Conservation (phyloP, 2,113 vertebrate species). For the Carlito syrichta region DNA sequence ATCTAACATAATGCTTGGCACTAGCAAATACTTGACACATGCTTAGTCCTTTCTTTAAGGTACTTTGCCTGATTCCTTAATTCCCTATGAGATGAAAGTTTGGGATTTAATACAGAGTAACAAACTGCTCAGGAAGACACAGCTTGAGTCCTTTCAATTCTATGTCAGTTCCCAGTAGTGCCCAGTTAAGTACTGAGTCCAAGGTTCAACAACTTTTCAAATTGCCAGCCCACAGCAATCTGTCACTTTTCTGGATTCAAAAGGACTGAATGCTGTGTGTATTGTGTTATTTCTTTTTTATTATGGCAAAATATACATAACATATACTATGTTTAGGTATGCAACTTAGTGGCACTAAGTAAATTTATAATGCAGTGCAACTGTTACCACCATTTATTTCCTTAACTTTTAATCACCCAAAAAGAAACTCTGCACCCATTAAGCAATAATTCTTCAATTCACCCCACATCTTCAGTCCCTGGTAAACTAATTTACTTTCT, state of each 20-base stretch:
- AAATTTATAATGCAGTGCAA: neutral
- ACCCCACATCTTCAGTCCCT: neutral
- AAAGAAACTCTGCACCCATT: neutral
- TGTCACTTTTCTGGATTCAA: neutral
- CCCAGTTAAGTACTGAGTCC: neutral
- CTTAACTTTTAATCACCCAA: neutral
- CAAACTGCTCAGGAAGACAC: neutral
- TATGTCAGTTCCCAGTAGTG: neutral
- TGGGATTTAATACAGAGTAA: slow-evolving; percentile 13
- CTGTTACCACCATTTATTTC: neutral
- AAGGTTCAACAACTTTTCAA: neutral
- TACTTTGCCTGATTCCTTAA: neutral
- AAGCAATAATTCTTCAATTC: neutral
- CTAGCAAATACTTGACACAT: neutral
- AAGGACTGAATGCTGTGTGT: neutral
- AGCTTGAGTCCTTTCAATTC: neutral
- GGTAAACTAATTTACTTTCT: neutral
- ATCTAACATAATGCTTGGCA: neutral
- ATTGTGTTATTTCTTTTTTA: neutral
- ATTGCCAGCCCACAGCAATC: neutral
- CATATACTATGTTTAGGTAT: neutral
- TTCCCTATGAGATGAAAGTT: neutral
- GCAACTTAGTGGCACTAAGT: neutral
- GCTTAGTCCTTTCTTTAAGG: neutral
- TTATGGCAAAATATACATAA: neutral